Percentiles rank a stretch among this genome's conserved stretches.
These are phyloP conservation scores for Apomyelois bistriatella DNA, from an alignment of 2,888 invertebrate species.

Conservation along the genomic window DNA sequence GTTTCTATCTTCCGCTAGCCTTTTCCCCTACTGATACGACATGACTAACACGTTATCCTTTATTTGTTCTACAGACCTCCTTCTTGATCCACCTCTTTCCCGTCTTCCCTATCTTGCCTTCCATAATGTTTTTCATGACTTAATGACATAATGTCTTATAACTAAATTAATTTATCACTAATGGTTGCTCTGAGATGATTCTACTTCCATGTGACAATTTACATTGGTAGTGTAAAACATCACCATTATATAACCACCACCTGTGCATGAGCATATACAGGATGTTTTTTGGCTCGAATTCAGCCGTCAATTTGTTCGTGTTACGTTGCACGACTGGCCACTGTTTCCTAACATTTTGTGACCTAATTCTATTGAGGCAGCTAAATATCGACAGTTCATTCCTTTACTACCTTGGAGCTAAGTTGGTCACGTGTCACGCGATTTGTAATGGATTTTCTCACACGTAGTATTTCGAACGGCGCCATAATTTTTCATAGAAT, in stretches of 20 bases:
- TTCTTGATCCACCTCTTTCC: too few relatives aligned
- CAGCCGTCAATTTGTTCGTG: constrained; percentile 2
- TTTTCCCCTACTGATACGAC: too few relatives aligned
- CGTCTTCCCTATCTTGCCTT: too few relatives aligned
- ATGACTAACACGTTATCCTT: too few relatives aligned
- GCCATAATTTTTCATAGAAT: neutral
- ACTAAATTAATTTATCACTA: too few relatives aligned
- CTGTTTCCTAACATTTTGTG: constrained; percentile 7
- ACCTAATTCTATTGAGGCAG: constrained; percentile 1
- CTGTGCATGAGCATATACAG: neutral
- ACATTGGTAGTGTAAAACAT: neutral
- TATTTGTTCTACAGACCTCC: too few relatives aligned
- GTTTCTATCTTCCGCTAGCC: too few relatives aligned
- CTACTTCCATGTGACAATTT: neutral
- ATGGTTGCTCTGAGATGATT: too few relatives aligned
- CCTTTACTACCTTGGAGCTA: too few relatives aligned
- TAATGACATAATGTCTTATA: too few relatives aligned
- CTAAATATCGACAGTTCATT: neutral
- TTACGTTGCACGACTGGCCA: neutral
- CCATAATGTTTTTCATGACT: too few relatives aligned
- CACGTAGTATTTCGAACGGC: neutral
- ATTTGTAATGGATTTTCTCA: neutral
- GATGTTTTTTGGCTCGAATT: neutral
- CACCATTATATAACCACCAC: neutral
- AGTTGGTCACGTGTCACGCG: neutral